phyloP scores from a whole-genome alignment of 1,140 invertebrate species.

The Drosophila nikananu region DNA sequence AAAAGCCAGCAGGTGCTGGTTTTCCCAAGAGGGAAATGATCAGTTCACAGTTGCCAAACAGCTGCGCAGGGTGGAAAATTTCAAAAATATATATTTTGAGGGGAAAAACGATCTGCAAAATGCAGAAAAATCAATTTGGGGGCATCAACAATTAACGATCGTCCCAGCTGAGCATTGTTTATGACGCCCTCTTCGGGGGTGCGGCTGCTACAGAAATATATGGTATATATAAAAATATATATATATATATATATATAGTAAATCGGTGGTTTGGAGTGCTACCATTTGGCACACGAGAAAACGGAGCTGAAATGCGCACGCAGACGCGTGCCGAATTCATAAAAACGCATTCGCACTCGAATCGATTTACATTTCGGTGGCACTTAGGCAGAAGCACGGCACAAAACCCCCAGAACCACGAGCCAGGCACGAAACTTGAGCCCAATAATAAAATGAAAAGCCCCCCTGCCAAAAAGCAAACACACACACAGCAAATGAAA shows the following conservation, averaged over 20 bases:
- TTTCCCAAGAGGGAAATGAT: conserved; percentile 19
- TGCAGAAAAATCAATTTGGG: conserved; percentile 43
- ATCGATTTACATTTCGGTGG: conserved; percentile 75
- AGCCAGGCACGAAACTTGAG: conserved; percentile 68
- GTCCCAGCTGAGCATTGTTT: conserved; percentile 49
- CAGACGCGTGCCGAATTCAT: conserved; percentile 82
- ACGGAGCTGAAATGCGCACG: conserved; percentile 69
- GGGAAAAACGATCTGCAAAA: conserved; percentile 22
- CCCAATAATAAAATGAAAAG: conserved; percentile 64
- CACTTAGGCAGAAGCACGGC: conserved; percentile 56
- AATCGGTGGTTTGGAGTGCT: conserved; percentile 10
- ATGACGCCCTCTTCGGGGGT: conserved; percentile 39
- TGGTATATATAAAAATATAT: not conserved
- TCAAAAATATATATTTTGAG: not conserved
- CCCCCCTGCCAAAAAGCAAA: not conserved
- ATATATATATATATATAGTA: not conserved
- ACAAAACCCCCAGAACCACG: conserved; percentile 39
- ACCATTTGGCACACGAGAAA: conserved; percentile 28
- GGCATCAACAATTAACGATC: conserved; percentile 35
- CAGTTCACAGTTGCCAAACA: conserved; percentile 52
- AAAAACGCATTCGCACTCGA: conserved; percentile 74
- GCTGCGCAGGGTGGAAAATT: conserved; percentile 6
- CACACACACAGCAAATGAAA: not conserved
- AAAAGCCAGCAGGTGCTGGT: conserved; percentile 38
- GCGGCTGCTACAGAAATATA: conserved; percentile 6